These are phyloP conservation scores for Oligia fasciuncula DNA, from an alignment of 2,888 invertebrate genomes.

Conservation along the genomic window DNA sequence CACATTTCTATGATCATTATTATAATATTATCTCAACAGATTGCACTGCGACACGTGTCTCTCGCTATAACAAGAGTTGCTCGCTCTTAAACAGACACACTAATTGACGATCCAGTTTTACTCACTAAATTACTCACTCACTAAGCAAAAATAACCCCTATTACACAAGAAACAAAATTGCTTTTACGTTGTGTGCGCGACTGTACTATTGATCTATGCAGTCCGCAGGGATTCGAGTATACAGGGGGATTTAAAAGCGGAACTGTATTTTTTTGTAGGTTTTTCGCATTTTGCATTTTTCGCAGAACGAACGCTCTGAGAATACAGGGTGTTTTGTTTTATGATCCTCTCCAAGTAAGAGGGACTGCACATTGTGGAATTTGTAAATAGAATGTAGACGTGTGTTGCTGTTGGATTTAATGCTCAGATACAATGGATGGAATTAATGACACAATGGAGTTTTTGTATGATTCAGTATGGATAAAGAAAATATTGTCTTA, in stretches of 20 bases:
- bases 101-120: conserved; percentile 77
- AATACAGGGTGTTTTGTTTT: conserved; percentile 59
- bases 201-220: conserved; percentile 73
- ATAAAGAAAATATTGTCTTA: not conserved
- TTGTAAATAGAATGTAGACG: conserved; percentile 15
- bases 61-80: conserved; percentile 67
- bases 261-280: conserved; percentile 51
- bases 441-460: conserved; percentile 11
- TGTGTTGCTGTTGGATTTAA: conserved; percentile 14
- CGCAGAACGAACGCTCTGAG: conserved; percentile 48
- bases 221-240: conserved; percentile 73
- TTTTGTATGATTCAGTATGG: conserved; percentile 12
- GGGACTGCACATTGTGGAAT: conserved; percentile 28
- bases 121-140: conserved; percentile 63
- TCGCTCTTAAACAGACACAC: conserved; percentile 73
- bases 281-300: conserved; percentile 53
- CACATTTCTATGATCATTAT: conserved; percentile 47
- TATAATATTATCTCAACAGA: conserved; percentile 65
- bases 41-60: conserved; percentile 66
- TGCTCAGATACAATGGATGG: conserved; percentile 9
- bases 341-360: conserved; percentile 33
- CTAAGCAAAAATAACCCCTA: conserved; percentile 65
- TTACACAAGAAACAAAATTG: conserved; percentile 56
- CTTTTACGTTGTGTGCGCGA: conserved; percentile 57
- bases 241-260: conserved; percentile 73